These are phyloP conservation scores for Casuarius casuarius DNA, from an alignment of 2,113 vertebrate species.

Conservation along the genomic window DNA sequence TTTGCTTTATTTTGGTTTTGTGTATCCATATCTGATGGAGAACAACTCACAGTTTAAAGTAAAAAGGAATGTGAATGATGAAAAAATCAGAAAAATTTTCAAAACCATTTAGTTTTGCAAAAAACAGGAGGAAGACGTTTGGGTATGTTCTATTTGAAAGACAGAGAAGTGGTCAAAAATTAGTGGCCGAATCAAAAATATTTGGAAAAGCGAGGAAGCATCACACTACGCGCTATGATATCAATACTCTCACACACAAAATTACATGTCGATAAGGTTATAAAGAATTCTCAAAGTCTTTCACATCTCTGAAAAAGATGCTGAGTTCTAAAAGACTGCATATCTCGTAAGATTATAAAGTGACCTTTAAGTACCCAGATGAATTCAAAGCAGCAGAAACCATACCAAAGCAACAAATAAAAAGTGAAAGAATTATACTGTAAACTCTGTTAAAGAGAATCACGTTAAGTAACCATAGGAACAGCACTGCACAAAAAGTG, in stretches of 20 bases:
- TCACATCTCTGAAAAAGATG: not conserved
- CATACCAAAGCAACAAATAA: not conserved
- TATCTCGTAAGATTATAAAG: not conserved
- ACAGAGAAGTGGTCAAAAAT: not conserved
- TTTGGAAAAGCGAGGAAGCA: not conserved
- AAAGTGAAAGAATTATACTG: not conserved
- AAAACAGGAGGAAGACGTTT: not conserved
- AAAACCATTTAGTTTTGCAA: not conserved
- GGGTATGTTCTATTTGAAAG: not conserved
- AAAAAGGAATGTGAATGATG: not conserved
- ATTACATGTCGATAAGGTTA: not conserved
- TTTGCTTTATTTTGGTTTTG: not conserved
- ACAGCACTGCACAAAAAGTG: conserved; percentile 6
- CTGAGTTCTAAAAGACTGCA: not conserved
- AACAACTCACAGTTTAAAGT: not conserved
- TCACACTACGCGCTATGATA: not conserved
- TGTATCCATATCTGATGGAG: not conserved
- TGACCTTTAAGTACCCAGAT: not conserved
- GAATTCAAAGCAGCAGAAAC: not conserved
- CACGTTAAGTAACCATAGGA: conserved; percentile 46
- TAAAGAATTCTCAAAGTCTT: not conserved
- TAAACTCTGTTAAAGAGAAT: conserved; percentile 29
- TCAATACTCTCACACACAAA: not conserved
- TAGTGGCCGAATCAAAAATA: not conserved
- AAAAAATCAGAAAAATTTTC: not conserved